Evolutionary conservation across 1,140 invertebrate genomes (phyloP).

Genomic region (Cecropterus lyciades): DNA sequence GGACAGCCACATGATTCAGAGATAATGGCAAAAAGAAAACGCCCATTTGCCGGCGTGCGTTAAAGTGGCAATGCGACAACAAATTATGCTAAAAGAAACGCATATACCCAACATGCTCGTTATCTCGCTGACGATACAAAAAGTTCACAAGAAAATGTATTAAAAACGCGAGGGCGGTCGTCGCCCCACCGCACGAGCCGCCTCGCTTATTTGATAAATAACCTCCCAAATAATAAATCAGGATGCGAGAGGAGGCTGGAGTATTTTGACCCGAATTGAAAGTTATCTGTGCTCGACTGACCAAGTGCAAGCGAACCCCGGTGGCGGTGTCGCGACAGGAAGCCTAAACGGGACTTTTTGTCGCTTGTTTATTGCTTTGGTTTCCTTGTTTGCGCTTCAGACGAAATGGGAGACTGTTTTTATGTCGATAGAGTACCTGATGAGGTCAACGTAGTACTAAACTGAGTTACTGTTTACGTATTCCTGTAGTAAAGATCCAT

Average conservation of each 20-base stretch:
- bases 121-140: conserved; percentile 67
- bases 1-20: conserved; percentile 44
- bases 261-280: conserved; percentile 44
- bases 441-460: conserved; percentile 26
- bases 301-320: conserved; percentile 39
- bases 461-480: conserved; percentile 23
- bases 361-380: conserved; percentile 54
- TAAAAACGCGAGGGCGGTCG: conserved; percentile 57
- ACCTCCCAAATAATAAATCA: conserved; percentile 59
- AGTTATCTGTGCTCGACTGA: conserved; percentile 48
- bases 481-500: conserved; percentile 13
- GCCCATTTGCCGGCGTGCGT: conserved; percentile 42
- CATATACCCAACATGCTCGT: conserved; percentile 55
- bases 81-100: conserved; percentile 58
- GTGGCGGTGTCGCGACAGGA: conserved; percentile 48
- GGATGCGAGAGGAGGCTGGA: conserved; percentile 36
- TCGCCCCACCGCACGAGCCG: conserved; percentile 45
- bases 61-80: conserved; percentile 48
- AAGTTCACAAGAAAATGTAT: conserved; percentile 60
- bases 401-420: conserved; percentile 26
- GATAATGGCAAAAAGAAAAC: conserved; percentile 46
- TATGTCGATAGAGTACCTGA: conserved; percentile 23
- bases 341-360: conserved; percentile 53
- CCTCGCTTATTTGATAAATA: conserved; percentile 69
- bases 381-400: conserved; percentile 53